Evolutionary conservation across 2,888 invertebrate genomes (phyloP).

Genomic region (Cheilosia soror): DNA sequence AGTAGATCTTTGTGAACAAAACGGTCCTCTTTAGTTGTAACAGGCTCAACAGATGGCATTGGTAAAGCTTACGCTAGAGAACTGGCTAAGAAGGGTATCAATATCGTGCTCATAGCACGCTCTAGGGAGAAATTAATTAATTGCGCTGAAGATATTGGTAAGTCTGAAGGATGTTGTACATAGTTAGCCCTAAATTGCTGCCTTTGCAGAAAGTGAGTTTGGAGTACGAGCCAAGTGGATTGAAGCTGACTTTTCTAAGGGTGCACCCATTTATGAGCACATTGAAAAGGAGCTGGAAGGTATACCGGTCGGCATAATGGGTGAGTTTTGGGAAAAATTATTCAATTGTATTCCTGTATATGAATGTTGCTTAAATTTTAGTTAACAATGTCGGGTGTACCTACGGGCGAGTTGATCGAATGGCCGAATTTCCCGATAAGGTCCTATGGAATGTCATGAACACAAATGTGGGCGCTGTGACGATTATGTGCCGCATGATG

Average conservation of each 20-base stretch:
- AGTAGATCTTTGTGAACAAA: no score
- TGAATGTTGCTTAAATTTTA: conserved; percentile 80
- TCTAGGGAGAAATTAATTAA: conserved; percentile 88
- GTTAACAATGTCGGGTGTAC: conserved; percentile 86
- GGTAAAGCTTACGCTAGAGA: conserved; percentile 93
- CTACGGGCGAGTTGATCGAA: conserved; percentile 88
- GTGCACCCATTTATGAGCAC: conserved; percentile 87
- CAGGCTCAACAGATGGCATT: conserved; percentile 95
- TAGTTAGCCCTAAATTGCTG: not conserved
- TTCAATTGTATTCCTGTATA: not conserved
- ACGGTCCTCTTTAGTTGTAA: conserved; percentile 87
- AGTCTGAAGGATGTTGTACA: conserved; percentile 72
- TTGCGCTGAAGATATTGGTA: conserved; percentile 90
- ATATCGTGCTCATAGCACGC: conserved; percentile 91
- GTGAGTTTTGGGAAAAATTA: conserved; percentile 84
- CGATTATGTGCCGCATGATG: conserved; percentile 91
- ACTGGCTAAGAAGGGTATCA: conserved; percentile 90
- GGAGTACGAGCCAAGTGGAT: conserved; percentile 88
- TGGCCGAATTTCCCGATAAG: conserved; percentile 88
- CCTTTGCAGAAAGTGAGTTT: conserved; percentile 84
- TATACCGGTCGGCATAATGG: conserved; percentile 92
- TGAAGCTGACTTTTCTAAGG: conserved; percentile 90
- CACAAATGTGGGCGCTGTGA: conserved; percentile 93
- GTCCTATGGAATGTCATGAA: conserved; percentile 92
- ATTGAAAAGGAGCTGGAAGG: conserved; percentile 89